phyloP scores from a whole-genome alignment of 2,113 vertebrate genomes.

The Syrmaticus mikado region DNA sequence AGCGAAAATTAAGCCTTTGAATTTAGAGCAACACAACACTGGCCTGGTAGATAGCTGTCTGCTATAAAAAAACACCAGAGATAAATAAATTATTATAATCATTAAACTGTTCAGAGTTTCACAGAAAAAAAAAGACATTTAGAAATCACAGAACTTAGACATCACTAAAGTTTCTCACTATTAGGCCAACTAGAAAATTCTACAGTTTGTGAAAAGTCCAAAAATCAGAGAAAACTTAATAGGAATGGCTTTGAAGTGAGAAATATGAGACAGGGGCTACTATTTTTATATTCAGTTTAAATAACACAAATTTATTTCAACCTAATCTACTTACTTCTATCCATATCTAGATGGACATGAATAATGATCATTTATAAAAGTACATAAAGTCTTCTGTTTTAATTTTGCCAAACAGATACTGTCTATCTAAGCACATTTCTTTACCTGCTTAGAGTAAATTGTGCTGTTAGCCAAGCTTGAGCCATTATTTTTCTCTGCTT shows the following conservation, averaged over 20 bases:
- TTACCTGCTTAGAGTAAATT: not conserved
- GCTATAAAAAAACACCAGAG: not conserved
- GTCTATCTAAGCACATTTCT: not conserved
- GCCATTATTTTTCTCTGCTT: not conserved
- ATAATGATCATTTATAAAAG: not conserved
- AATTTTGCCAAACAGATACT: not conserved
- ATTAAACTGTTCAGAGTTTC: not conserved
- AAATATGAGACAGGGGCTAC: not conserved
- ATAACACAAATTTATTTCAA: not conserved
- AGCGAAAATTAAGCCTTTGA: not conserved
- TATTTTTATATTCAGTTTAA: not conserved
- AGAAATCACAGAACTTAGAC: not conserved
- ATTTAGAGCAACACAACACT: not conserved
- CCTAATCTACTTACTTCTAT: not conserved
- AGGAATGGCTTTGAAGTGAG: not conserved
- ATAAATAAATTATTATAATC: not conserved
- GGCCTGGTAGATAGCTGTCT: not conserved
- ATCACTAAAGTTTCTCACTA: not conserved
- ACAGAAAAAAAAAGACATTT: not conserved
- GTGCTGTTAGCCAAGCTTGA: not conserved
- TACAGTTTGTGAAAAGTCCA: not conserved
- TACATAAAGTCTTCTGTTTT: not conserved
- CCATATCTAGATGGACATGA: not conserved
- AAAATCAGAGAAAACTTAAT: not conserved
- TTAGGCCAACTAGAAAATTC: not conserved